Evolutionary conservation across 2,888 invertebrate genomes (phyloP), one percentile per base, ranked within the genome.

Genomic region (Maniola hyperantus): DNA sequence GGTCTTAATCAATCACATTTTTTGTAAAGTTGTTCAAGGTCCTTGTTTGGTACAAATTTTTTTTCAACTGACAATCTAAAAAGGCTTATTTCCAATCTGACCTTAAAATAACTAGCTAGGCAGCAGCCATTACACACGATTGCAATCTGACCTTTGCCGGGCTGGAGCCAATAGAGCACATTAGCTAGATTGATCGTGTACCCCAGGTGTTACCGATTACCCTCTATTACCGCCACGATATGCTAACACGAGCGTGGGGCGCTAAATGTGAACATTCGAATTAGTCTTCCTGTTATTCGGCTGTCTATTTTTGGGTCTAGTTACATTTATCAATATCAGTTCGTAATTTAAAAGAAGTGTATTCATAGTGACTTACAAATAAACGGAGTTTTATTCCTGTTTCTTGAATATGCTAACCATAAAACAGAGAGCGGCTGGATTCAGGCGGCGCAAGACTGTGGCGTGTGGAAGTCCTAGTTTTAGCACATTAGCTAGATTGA

Each of bases 141-240:
- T 69, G 61, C 69, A 66, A 69, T 66, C 66, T 69, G 69, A 69
- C 69, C 69, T 69, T 69, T 69, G 54, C 10, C 50, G 26, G 54
- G 36, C 46, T 66, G 11, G 60, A 64, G 60, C 64, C 64, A 64
- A 59, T 58, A 69, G 66, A 59, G 64, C 64, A 64, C 66, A 66
- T 69, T 69, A 69, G 61, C 50, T 64, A 69, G 64, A 69, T 66
- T 69, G 64, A 69, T 66, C 60, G 64, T 60, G 53, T 50, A 18
- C 55, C 69, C 66, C 66, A 62, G 66, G 64, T 66, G 61, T 64
- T 59, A 60, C 48, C 66, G 64, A 69, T 69, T 69, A 69, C 69
- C 60, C 64, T 59, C 69, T 61, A 69, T 69, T 66, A 64, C 61
- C 44, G 59, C 62, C 26, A 46, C 64, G 64, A 59, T 69, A 66